Evolutionary conservation across 1,140 invertebrate genomes (phyloP).

Genomic region (Tribolium madens): DNA sequence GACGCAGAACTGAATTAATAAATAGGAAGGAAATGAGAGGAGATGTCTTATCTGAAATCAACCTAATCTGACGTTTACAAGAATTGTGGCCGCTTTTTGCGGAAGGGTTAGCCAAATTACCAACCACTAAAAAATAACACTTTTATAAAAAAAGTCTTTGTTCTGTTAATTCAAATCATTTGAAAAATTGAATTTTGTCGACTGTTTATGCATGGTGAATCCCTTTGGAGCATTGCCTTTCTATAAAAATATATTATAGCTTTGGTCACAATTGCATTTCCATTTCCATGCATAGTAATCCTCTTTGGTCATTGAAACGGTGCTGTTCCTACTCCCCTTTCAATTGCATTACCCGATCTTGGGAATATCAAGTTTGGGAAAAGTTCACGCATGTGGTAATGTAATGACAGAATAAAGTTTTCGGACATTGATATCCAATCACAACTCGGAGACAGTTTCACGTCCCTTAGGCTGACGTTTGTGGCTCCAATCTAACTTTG

Average conservation of each 20-base stretch:
- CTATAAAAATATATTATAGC: slow-evolving; percentile 27
- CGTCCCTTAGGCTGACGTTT: slow-evolving; percentile 39
- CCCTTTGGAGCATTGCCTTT: background rate
- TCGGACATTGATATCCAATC: slow-evolving; percentile 50
- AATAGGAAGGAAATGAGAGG: background rate
- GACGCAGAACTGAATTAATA: background rate
- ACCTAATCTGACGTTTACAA: background rate
- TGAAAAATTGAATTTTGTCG: no score
- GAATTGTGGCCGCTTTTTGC: background rate
- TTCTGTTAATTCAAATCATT: no score
- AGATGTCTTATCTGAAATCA: background rate
- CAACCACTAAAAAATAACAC: no score
- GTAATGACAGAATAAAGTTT: slow-evolving; percentile 51
- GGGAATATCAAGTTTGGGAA: slow-evolving; percentile 2
- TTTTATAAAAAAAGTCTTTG: no score
- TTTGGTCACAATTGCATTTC: slow-evolving; percentile 15
- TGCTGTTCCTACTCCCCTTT: background rate
- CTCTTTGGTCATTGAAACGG: background rate
- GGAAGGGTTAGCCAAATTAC: no score
- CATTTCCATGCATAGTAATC: slow-evolving; percentile 32
- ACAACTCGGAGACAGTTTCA: slow-evolving; percentile 42
- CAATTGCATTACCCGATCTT: background rate
- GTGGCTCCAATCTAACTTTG: slow-evolving; percentile 48
- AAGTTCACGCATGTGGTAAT: slow-evolving; percentile 43
- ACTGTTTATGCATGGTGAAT: no score